Evolutionary conservation across 2,888 invertebrate genomes (phyloP).

Genomic region (Tiliacea citrago): DNA sequence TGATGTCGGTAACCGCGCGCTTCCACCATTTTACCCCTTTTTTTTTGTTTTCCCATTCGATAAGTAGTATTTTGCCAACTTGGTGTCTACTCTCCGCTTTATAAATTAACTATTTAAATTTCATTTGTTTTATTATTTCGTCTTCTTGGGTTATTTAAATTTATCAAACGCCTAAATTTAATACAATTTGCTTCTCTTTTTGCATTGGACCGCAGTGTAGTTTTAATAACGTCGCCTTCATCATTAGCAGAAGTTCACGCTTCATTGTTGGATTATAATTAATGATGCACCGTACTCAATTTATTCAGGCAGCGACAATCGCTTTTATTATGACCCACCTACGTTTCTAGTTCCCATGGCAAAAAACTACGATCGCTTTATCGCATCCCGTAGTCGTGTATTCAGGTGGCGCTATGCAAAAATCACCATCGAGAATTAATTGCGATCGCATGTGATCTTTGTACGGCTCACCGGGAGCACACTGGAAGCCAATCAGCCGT

Average conservation of each 20-base stretch:
- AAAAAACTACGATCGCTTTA: conserved; percentile 11
- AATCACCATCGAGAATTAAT: conserved; percentile 55
- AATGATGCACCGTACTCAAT: conserved; percentile 9
- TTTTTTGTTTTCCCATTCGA: conserved; percentile 39
- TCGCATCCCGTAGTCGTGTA: conserved; percentile 12
- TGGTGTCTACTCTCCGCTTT: neutral
- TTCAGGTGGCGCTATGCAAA: conserved; percentile 38
- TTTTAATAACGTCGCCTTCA: conserved; percentile 8
- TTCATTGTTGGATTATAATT: neutral
- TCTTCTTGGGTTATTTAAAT: conserved; percentile 23
- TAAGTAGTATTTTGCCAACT: conserved; percentile 31
- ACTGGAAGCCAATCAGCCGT: conserved; percentile 60
- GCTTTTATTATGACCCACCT: neutral
- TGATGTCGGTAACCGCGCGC: conserved; percentile 13
- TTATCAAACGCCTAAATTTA: conserved; percentile 6
- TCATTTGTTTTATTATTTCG: conserved; percentile 5
- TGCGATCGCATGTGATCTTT: conserved; percentile 57
- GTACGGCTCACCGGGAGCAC: conserved; percentile 40
- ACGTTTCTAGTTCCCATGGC: neutral
- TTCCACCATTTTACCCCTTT: conserved; percentile 36
- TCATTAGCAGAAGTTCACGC: conserved; percentile 10
- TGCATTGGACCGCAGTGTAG: neutral
- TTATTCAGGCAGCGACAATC: neutral
- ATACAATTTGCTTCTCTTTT: neutral
- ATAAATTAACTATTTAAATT: neutral